Conservation (phyloP, 2,888 invertebrate genomes). For the Eristalis tenax region DNA sequence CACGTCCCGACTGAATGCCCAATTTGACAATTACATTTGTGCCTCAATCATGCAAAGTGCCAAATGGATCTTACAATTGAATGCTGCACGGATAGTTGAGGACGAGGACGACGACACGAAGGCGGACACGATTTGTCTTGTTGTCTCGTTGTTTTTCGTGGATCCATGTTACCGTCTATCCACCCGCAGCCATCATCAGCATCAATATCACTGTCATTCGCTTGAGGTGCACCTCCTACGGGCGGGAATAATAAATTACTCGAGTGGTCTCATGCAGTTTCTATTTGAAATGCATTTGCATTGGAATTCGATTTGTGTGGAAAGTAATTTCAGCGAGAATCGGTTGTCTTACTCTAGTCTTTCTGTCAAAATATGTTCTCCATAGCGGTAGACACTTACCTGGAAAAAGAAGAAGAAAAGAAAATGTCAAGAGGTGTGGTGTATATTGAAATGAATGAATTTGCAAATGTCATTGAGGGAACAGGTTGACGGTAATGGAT, state of each 20-base stretch:
- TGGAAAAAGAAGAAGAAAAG: constrained; percentile 26
- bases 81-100: constrained; percentile 21
- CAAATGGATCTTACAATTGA: constrained; percentile 37
- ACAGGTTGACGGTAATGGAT: neutral
- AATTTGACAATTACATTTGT: constrained; percentile 64
- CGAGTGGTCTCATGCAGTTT: constrained; percentile 53
- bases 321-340: neutral
- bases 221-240: neutral
- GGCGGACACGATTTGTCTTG: constrained; percentile 5
- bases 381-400: constrained; percentile 25
- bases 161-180: constrained; percentile 44
- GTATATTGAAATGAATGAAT: neutral
- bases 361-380: constrained; percentile 20
- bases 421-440: neutral
- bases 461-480: neutral
- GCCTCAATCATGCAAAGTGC: constrained; percentile 55
- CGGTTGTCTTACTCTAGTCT: constrained; percentile 21
- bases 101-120: neutral
- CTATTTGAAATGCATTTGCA: constrained; percentile 36
- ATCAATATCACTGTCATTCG: neutral
- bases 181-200: constrained; percentile 2
- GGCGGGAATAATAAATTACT: constrained; percentile 55
- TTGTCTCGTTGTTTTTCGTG: neutral
- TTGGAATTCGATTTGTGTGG: constrained; percentile 41
- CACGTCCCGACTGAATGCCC: constrained; percentile 30